A percentile compares a stretch with the other conserved stretches of the same genome.
Conservation (phyloP, 2,113 vertebrate genomes). For the Sturnus vulgaris region DNA sequence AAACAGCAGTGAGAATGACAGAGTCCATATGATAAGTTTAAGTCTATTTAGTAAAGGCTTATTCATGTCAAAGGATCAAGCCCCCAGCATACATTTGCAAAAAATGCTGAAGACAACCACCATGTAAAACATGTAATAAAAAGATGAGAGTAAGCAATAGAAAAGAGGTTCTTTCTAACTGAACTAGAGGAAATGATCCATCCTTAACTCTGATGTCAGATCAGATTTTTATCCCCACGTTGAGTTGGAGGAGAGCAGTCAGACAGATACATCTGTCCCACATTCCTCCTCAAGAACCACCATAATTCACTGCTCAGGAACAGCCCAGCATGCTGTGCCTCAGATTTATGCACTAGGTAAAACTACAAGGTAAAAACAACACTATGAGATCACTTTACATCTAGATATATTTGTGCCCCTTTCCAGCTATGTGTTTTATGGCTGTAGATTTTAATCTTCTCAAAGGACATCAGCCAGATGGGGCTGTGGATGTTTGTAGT, state of each 20-base stretch:
- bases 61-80: neutral
- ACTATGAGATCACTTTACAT: neutral
- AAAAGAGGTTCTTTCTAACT: neutral
- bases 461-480: neutral
- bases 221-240: neutral
- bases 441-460: neutral
- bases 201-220: neutral
- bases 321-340: neutral
- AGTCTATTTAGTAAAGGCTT: neutral
- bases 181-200: neutral
- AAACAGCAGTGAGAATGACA: neutral
- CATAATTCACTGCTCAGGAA: accelerated
- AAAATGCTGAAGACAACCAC: neutral
- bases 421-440: neutral
- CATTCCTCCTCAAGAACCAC: neutral
- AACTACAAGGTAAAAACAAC: neutral
- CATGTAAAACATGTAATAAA: neutral
- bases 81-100: neutral
- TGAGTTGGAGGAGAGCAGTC: neutral
- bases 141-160: neutral
- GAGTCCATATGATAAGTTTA: neutral
- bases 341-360: neutral
- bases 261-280: neutral
- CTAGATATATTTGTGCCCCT: neutral
- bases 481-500: neutral